Conservation (phyloP, 2,888 invertebrate species). For the Drosophila phalerata region DNA sequence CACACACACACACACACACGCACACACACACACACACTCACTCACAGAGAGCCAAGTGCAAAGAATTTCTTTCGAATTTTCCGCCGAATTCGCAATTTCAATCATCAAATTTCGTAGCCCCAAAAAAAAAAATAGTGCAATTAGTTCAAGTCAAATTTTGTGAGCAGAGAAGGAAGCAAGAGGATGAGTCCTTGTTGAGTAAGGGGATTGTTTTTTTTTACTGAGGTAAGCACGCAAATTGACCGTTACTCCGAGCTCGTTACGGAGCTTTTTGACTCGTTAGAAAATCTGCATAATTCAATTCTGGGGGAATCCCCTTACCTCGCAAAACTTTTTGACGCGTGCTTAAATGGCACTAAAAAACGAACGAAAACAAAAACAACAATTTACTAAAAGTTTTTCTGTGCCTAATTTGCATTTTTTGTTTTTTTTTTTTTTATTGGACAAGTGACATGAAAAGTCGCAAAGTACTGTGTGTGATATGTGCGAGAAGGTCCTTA, state of each 20-base stretch:
- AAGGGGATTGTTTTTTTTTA: neutral
- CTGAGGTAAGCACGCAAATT: constrained; percentile 40
- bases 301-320: constrained; percentile 22
- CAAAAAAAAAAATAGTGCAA: constrained; percentile 7
- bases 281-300: constrained; percentile 58
- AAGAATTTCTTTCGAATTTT: neutral
- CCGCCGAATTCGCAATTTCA: neutral
- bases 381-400: constrained; percentile 11
- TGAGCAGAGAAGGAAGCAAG: neutral
- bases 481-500: constrained; percentile 13
- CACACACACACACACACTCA: neutral
- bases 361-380: neutral
- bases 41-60: neutral
- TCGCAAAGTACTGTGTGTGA: constrained; percentile 5
- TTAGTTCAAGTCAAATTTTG: constrained; percentile 1
- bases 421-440: constrained; percentile 32
- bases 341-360: constrained; percentile 32
- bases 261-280: constrained; percentile 7
- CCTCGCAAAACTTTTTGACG: constrained; percentile 28
- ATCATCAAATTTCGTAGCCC: constrained; percentile 18
- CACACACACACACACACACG: neutral
- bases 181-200: neutral
- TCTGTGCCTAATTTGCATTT: constrained; percentile 55
- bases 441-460: constrained; percentile 30
- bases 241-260: constrained; percentile 15